These are phyloP conservation scores for Macropus fuliginosus DNA, from an alignment of 2,797 vertebrate species.

Conservation along the genomic window DNA sequence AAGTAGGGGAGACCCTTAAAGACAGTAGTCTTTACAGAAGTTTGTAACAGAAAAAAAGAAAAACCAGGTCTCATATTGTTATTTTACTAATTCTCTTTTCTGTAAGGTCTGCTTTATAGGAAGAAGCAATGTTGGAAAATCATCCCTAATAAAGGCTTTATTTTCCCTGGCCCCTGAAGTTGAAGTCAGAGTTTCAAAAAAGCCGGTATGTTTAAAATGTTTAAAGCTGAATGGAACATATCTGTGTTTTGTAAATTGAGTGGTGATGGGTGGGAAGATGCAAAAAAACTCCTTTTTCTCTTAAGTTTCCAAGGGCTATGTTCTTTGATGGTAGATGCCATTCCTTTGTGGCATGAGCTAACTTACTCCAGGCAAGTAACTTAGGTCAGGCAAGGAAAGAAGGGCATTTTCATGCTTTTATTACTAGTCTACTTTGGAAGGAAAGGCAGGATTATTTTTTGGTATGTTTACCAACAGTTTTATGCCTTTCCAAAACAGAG, in stretches of 20 bases:
- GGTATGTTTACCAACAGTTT: conserved; percentile 37
- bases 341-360: not conserved
- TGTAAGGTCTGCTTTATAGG: conserved; percentile 96
- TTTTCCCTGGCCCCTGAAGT: conserved; percentile 94
- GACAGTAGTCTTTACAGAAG: conserved; percentile 16
- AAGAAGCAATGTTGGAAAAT: conserved; percentile 97
- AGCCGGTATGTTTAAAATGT: conserved; percentile 87
- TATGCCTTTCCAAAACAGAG: not conserved
- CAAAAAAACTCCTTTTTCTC: conserved; percentile 44
- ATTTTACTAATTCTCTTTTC: conserved; percentile 19
- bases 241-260: conserved; percentile 31
- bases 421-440: not conserved
- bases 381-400: conserved; percentile 19
- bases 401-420: conserved; percentile 30
- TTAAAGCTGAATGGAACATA: conserved; percentile 28
- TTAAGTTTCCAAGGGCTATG: conserved; percentile 44
- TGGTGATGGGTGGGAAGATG: conserved; percentile 34
- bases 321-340: conserved; percentile 22
- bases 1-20: no score
- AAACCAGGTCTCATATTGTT: not conserved
- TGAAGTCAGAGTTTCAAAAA: conserved; percentile 95
- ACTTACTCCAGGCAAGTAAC: conserved; percentile 12
- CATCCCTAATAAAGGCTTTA: conserved; percentile 92
- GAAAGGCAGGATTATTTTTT: conserved; percentile 38
- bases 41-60: conserved; percentile 5